phyloP scores from a whole-genome alignment of 2,888 invertebrate genomes.

The Oithona nana region DNA sequence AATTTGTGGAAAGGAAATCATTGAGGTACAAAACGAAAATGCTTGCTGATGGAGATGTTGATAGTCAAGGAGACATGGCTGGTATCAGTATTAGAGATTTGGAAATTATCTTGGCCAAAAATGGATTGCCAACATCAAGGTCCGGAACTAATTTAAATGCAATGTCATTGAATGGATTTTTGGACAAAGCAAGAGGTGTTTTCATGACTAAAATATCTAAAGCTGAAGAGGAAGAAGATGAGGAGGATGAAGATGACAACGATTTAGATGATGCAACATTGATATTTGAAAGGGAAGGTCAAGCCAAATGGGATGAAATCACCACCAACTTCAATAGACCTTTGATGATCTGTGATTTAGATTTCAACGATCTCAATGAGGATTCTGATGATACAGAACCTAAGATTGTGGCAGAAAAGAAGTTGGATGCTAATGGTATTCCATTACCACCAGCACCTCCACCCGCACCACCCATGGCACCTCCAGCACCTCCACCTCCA shows the following conservation, averaged over 20 bases:
- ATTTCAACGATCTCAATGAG: constrained; percentile 77
- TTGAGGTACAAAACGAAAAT: constrained; percentile 11
- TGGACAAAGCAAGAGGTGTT: constrained; percentile 3
- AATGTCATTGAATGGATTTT: constrained; percentile 3
- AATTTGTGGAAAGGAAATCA: neutral
- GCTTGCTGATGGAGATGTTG: neutral
- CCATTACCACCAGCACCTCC: constrained; percentile 59
- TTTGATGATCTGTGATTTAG: constrained; percentile 70
- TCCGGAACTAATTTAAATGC: constrained; percentile 5
- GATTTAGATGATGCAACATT: neutral
- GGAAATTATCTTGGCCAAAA: constrained; percentile 10
- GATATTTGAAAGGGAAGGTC: neutral
- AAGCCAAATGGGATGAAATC: constrained; percentile 13
- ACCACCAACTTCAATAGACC: constrained; percentile 27
- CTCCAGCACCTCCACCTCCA: constrained; percentile 24
- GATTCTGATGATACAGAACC: constrained; percentile 50
- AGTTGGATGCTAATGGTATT: constrained; percentile 29
- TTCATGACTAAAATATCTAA: constrained; percentile 7
- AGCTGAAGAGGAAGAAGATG: neutral
- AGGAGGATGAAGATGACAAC: neutral
- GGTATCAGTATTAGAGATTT: constrained; percentile 6
- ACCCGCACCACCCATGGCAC: constrained; percentile 33
- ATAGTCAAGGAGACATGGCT: constrained; percentile 1
- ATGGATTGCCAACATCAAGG: constrained; percentile 4
- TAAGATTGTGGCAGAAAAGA: constrained; percentile 41